These are phyloP conservation scores for Nebria brevicollis DNA, from an alignment of 2,888 invertebrate species.

Conservation along the genomic window DNA sequence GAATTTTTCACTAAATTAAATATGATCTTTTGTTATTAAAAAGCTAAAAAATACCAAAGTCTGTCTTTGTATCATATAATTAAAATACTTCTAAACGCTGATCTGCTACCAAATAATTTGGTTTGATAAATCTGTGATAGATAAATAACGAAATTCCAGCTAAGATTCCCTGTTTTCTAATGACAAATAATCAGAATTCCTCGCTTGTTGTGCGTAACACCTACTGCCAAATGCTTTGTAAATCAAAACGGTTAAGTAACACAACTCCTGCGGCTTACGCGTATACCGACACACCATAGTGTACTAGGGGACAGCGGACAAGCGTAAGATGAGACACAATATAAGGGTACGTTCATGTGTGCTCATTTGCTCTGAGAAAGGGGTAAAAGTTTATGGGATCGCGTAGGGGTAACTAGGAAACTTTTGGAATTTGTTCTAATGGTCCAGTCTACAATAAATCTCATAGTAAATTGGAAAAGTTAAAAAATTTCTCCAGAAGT, in stretches of 20 bases:
- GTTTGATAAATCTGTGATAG: too few relatives aligned
- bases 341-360: neutral
- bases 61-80: neutral
- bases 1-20: too few relatives aligned
- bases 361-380: slow-evolving; percentile 31
- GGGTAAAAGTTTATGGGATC: slow-evolving; percentile 29
- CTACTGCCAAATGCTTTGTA: slow-evolving; percentile 34
- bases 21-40: too few relatives aligned
- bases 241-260: slow-evolving; percentile 45
- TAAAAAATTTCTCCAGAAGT: too few relatives aligned
- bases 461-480: too few relatives aligned
- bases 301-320: slow-evolving; percentile 19
- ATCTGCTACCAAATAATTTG: too few relatives aligned
- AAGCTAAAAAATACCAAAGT: too few relatives aligned
- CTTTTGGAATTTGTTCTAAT: slow-evolving; percentile 20
- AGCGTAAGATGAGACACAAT: slow-evolving; percentile 11
- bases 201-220: slow-evolving; percentile 17
- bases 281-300: neutral
- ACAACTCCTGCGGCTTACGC: slow-evolving; percentile 29
- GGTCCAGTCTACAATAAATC: too few relatives aligned
- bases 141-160: slow-evolving; percentile 29
- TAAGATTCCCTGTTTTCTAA: slow-evolving; percentile 13
- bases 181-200: slow-evolving; percentile 45
- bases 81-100: neutral
- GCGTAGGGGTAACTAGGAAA: neutral